Conservation (phyloP, 2,113 vertebrate genomes). For the Asarcornis scutulata region DNA sequence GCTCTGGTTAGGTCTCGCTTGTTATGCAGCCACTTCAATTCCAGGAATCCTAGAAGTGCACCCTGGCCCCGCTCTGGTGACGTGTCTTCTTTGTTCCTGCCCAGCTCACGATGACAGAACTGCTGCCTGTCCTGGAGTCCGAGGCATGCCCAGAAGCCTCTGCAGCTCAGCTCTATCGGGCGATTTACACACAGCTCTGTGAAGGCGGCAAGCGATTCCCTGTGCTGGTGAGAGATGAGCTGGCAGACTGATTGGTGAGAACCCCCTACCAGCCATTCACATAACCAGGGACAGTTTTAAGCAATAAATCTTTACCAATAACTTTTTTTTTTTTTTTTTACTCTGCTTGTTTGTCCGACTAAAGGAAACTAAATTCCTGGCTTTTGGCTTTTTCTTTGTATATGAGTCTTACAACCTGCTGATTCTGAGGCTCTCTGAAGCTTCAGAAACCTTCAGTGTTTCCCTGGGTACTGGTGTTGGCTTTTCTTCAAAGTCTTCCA, state of each 20-base stretch:
- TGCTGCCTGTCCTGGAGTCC: conserved; percentile 76
- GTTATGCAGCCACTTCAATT: not conserved
- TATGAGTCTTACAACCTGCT: not conserved
- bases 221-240: conserved; percentile 82
- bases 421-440: not conserved
- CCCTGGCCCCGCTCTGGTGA: not conserved
- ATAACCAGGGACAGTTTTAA: not conserved
- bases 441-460: not conserved
- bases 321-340: not conserved
- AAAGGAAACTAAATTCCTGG: not conserved
- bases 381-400: not conserved
- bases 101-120: conserved; percentile 82
- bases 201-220: conserved; percentile 84
- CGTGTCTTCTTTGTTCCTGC: not conserved
- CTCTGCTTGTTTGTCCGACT: not conserved
- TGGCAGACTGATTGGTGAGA: conserved; percentile 61
- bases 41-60: not conserved
- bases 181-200: conserved; percentile 84
- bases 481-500: not conserved
- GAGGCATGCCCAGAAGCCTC: not conserved
- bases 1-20: not conserved
- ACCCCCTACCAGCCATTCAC: not conserved
- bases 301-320: conserved; percentile 31
- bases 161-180: conserved; percentile 72
- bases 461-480: not conserved